Conservation (phyloP, 2,888 invertebrate genomes). For the Callosobruchus maculatus region DNA sequence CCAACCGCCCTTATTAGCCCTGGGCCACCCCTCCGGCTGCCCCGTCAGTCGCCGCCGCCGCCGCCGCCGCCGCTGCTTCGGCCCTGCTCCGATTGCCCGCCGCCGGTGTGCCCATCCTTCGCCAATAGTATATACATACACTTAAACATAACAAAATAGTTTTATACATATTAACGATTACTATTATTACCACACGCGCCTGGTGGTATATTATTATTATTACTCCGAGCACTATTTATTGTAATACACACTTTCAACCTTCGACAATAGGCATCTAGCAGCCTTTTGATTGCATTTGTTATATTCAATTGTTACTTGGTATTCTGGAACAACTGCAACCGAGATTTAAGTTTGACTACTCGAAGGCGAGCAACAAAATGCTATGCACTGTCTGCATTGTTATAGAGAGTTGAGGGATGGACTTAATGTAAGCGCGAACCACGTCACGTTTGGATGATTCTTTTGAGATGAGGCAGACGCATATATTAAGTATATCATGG, state of each 20-base stretch:
- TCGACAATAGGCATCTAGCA: not conserved
- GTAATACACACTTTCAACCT: not conserved
- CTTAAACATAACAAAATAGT: not conserved
- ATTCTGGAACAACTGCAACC: no score
- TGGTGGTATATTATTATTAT: not conserved
- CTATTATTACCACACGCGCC: not conserved
- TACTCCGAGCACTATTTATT: not conserved
- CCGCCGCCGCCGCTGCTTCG: not conserved
- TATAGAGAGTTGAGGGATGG: no score
- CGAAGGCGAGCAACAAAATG: no score
- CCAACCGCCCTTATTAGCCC: conserved; percentile 96
- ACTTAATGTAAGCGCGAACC: no score
- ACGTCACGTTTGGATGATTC: no score
- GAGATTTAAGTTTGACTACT: no score
- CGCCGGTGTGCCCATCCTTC: conserved; percentile 29
- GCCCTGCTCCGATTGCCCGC: conserved; percentile 34
- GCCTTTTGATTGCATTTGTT: not conserved
- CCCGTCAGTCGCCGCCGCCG: not conserved
- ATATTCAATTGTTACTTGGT: not conserved
- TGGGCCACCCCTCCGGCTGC: conserved; percentile 40
- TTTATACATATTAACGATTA: not conserved
- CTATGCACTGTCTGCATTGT: no score
- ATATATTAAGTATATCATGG: no score
- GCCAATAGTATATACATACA: conserved; percentile 37
- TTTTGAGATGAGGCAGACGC: no score